A percentile compares a stretch with the other conserved stretches of the same genome.
phyloP scores from a whole-genome alignment of 1,140 invertebrate genomes.

The Atopsyche davidsoni region DNA sequence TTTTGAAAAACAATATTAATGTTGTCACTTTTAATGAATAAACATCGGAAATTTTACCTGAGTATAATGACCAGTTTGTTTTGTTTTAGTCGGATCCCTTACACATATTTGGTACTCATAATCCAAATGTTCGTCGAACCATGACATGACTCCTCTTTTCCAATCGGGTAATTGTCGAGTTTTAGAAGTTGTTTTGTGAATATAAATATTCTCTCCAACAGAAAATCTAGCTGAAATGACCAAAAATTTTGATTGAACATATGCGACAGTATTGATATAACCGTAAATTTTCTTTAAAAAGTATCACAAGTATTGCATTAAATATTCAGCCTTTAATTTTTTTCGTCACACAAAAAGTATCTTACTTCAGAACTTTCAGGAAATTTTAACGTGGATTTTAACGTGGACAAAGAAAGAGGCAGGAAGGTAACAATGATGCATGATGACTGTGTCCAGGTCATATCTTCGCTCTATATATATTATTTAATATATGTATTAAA shows the following conservation, averaged over 20 bases:
- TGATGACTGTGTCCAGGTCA: no score
- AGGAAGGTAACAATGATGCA: no score
- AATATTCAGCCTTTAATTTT: not conserved
- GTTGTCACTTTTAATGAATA: not conserved
- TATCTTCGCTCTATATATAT: no score
- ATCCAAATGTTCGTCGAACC: constrained; percentile 20
- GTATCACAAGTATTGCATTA: not conserved
- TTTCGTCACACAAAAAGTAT: not conserved
- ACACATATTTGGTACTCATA: constrained; percentile 12
- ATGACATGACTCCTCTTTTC: constrained; percentile 12
- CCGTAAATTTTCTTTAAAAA: not conserved
- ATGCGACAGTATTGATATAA: not conserved
- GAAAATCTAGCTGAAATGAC: constrained; percentile 13
- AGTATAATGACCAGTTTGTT: constrained; percentile 25
- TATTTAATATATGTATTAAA: no score
- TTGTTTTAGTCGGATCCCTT: no score
- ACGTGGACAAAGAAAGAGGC: no score
- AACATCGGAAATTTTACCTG: constrained; percentile 12
- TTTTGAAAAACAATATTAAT: not conserved
- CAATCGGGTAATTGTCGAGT: constrained; percentile 8
- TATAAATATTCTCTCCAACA: constrained; percentile 24
- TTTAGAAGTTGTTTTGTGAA: constrained; percentile 4
- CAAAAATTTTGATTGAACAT: not conserved
- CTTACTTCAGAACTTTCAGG: no score
- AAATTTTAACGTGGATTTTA: no score